Evolutionary conservation across 2,113 vertebrate species (phyloP), one percentile per base, ranked within the genome.

Genomic region (Lepus europaeus): DNA sequence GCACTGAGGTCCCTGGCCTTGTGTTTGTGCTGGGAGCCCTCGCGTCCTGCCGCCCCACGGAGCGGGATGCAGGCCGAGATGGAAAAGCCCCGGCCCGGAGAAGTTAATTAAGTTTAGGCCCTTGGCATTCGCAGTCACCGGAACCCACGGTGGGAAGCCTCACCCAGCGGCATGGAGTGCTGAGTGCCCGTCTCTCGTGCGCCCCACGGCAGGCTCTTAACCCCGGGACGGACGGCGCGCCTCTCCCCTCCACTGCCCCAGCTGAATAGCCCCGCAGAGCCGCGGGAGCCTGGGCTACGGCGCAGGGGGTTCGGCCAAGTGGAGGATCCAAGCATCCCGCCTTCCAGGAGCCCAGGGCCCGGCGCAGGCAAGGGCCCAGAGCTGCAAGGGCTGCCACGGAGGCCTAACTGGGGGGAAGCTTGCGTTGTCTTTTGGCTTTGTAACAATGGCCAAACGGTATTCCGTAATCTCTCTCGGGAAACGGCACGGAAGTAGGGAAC

Each of bases 81-180:
- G 96, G 97, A 89, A 96, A 97, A 91, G 95, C 83, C 95, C 74
- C 6, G 89, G 97, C 95, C 96, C 78, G 39, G 80, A 97, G 93
- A 98, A 97, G 68, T 95, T 97, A 98, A 98, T 98, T 98, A 97
- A 87, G 51, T 97, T 93, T 98, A 93, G 92, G 93, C 81, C 69
- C 94, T 95, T 91, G 87, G 76, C 91, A 56, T 95, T 91, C 80
- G 84, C 36, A 97, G 97, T 97, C 97, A 96, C 95, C 89, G 95
- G 97, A 96, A 97, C 93, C 84, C n/a, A 69, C 39, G 90, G 77
- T 77, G 36, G 95, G 92, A 97, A 95, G 90, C 87, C 94, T 97
- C 94, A 95, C 96, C 94, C 91, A 93, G 61, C 83, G 77, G 68
- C 95, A 87, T 5, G 64, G 33, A 74, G 61, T 66, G 87, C 79